Evolutionary conservation across 2,797 vertebrate species (phyloP).

Genomic region (Chaenodraco wilsoni): DNA sequence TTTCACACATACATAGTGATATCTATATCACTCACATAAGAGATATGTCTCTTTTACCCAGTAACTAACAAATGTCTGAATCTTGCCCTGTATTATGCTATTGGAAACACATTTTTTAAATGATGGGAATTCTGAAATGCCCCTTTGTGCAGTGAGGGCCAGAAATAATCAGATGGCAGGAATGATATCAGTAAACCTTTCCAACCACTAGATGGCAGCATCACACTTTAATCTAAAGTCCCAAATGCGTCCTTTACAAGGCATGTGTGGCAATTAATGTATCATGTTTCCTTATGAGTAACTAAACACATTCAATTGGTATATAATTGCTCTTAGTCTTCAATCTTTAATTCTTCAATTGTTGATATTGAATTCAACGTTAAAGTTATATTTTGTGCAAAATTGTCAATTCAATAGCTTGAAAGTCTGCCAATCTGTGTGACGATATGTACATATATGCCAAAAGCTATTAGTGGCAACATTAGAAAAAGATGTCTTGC

Average conservation of each 20-base stretch:
- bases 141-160: neutral
- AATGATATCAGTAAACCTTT: neutral
- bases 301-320: neutral
- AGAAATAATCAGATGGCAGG: neutral
- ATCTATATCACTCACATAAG: too few species aligned
- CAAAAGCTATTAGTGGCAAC: conserved; percentile 28
- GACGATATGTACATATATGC: conserved; percentile 1
- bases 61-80: neutral
- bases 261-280: neutral
- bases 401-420: neutral
- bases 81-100: neutral
- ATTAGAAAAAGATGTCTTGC: neutral
- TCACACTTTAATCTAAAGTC: neutral
- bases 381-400: neutral
- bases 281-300: neutral
- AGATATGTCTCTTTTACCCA: neutral
- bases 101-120: neutral
- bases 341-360: too few species aligned
- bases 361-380: neutral
- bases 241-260: neutral
- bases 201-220: conserved; percentile 63
- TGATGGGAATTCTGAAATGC: neutral
- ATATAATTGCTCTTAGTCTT: too few species aligned
- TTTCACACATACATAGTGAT: too few species aligned
- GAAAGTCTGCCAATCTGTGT: neutral